phyloP scores from a whole-genome alignment of 2,797 vertebrate species.

The Graptemys geographica region DNA sequence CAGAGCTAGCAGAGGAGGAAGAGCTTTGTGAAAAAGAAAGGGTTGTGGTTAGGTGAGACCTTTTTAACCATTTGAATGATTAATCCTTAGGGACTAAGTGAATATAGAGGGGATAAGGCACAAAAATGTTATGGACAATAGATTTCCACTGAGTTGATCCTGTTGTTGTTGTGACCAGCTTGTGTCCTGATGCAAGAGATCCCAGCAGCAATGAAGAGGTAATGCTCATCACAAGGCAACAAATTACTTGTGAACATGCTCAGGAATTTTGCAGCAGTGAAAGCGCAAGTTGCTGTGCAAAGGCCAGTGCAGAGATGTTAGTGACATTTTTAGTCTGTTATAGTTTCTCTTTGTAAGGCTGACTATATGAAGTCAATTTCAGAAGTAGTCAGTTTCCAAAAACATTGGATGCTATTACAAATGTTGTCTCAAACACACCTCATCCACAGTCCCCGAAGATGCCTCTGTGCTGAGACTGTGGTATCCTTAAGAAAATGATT shows the following conservation, averaged over 20 bases:
- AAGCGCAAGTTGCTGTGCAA: background rate
- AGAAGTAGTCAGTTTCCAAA: background rate
- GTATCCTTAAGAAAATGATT: background rate
- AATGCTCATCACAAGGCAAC: background rate
- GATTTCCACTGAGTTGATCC: background rate
- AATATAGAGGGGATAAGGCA: background rate
- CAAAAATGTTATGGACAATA: background rate
- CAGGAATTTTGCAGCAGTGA: background rate
- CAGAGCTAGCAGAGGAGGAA: background rate
- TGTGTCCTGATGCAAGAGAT: background rate
- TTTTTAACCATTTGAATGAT: background rate
- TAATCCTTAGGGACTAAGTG: background rate
- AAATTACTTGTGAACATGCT: background rate
- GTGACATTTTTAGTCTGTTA: background rate
- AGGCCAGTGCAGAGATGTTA: background rate
- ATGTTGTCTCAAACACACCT: background rate
- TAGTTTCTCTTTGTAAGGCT: background rate
- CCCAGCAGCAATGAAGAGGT: background rate
- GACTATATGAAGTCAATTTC: background rate
- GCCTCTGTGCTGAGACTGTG: background rate
- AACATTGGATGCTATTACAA: constrained; percentile 14
- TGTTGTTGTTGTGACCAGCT: background rate
- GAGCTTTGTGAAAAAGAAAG: background rate
- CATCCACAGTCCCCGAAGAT: background rate
- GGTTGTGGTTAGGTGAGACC: background rate